A percentile compares a stretch with the other conserved stretches of the same genome.
These are phyloP conservation scores for Telenomus remus DNA, from an alignment of 1,140 invertebrate genomes.

Conservation along the genomic window DNA sequence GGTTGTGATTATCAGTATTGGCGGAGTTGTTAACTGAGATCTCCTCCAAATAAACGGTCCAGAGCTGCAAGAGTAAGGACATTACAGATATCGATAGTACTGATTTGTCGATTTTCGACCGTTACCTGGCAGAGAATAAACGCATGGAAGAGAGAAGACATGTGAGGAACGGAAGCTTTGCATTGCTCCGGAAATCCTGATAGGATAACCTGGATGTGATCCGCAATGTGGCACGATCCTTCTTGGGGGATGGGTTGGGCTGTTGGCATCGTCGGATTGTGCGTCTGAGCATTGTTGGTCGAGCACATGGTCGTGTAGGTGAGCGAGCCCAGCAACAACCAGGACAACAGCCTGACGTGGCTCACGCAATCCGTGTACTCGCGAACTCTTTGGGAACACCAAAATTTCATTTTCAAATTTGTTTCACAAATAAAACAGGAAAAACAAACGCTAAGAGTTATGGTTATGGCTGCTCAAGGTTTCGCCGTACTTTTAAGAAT, in stretches of 20 bases:
- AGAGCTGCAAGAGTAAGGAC: constrained; percentile 80
- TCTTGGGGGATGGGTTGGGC: constrained; percentile 96
- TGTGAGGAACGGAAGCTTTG: constrained; percentile 91
- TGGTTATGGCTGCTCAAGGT: too few species aligned
- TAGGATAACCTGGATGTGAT: constrained; percentile 96
- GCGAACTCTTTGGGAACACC: constrained; percentile 87
- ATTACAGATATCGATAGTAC: not conserved
- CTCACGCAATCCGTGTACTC: constrained; percentile 97
- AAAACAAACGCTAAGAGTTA: too few species aligned
- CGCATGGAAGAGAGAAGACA: constrained; percentile 91
- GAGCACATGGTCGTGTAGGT: constrained; percentile 86
- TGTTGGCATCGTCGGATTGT: constrained; percentile 68
- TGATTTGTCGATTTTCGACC: constrained; percentile 8
- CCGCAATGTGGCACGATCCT: constrained; percentile 95
- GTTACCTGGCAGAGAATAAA: constrained; percentile 87
- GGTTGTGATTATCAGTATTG: constrained; percentile 82
- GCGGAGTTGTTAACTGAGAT: constrained; percentile 81
- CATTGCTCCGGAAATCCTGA: constrained; percentile 97
- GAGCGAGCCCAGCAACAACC: constrained; percentile 95
- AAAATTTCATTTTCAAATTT: too few species aligned
- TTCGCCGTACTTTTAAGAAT: too few species aligned
- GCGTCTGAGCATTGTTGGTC: constrained; percentile 59
- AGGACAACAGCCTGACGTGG: constrained; percentile 95
- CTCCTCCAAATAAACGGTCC: constrained; percentile 98
- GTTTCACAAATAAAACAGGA: too few species aligned